Conservation (phyloP, 2,797 vertebrate species). For the Artibeus lituratus region DNA sequence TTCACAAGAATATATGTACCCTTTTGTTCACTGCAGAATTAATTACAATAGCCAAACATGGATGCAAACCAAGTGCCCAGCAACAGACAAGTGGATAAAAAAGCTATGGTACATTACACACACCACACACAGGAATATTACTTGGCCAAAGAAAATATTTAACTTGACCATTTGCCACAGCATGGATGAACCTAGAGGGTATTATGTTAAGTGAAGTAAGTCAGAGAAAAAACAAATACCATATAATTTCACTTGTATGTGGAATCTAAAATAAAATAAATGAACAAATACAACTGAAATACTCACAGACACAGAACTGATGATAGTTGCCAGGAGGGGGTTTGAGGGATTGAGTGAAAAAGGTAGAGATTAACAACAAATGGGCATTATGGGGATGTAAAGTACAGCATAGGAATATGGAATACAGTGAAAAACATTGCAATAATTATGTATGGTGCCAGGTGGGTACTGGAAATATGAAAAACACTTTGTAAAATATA, state of each 20-base stretch:
- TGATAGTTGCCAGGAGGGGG: background rate
- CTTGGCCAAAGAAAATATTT: background rate
- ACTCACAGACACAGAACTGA: background rate
- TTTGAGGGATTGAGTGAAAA: background rate
- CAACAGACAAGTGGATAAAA: background rate
- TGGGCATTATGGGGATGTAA: background rate
- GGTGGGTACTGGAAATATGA: background rate
- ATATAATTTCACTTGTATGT: background rate
- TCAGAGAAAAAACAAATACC: background rate
- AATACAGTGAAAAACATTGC: background rate
- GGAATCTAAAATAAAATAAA: background rate
- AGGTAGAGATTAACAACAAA: background rate
- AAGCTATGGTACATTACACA: background rate
- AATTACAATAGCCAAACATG: background rate
- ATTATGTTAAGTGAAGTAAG: background rate
- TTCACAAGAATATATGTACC: background rate
- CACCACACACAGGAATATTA: background rate
- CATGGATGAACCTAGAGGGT: background rate
- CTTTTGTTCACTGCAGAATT: background rate
- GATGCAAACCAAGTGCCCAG: background rate
- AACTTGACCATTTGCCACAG: background rate
- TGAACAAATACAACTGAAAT: background rate
- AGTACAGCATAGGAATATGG: background rate
- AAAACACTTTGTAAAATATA: background rate
- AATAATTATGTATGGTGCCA: background rate